phyloP scores from a whole-genome alignment of 2,888 invertebrate species.

The Exephanes ischioxanthus region DNA sequence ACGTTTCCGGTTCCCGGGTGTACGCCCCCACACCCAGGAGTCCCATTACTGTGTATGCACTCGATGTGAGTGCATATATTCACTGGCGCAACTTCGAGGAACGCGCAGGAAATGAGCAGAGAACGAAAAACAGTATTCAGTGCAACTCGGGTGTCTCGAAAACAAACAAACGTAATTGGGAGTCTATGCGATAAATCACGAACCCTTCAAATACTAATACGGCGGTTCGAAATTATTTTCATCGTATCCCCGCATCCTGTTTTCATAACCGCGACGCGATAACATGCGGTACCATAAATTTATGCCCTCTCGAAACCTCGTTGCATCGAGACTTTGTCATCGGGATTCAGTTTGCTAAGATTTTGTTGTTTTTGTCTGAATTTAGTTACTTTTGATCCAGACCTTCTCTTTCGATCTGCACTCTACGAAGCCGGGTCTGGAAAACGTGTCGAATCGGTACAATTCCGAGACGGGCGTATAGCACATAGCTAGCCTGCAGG shows the following conservation, averaged over 20 bases:
- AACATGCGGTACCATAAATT: not conserved
- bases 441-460: constrained; percentile 36
- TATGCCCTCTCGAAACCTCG: not conserved
- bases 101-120: constrained; percentile 63
- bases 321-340: no score
- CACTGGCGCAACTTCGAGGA: constrained; percentile 59
- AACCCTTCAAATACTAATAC: not conserved
- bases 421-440: constrained; percentile 21
- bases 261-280: not conserved
- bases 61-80: constrained; percentile 54
- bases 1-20: constrained; percentile 60
- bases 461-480: constrained; percentile 12
- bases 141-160: constrained; percentile 42
- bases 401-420: not conserved
- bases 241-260: constrained; percentile 1
- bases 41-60: constrained; percentile 37
- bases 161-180: constrained; percentile 60
- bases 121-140: constrained; percentile 28
- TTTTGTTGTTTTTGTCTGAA: not conserved
- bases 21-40: constrained; percentile 48
- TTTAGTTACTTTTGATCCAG: not conserved
- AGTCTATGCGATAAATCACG: constrained; percentile 47
- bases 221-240: constrained; percentile 16
- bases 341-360: not conserved
- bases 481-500: not conserved